A percentile compares a stretch with the other conserved stretches of the same genome.
Evolutionary conservation across 2,113 vertebrate species (phyloP).

Genomic region (Meles meles): DNA sequence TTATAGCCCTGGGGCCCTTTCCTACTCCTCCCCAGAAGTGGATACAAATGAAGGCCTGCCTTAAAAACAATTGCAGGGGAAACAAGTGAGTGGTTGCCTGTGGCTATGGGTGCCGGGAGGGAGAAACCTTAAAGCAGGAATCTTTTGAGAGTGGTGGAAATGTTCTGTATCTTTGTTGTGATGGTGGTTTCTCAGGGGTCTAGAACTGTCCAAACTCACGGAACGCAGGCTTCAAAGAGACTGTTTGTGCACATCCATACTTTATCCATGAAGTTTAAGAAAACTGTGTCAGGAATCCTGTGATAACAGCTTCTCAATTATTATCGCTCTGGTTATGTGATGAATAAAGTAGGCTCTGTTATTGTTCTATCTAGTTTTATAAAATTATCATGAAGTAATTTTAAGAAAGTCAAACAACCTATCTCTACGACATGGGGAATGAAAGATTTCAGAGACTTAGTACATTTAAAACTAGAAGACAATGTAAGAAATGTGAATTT

Average conservation of each 20-base stretch:
- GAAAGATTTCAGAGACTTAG: neutral
- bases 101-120: neutral
- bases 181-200: neutral
- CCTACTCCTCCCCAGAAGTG: neutral
- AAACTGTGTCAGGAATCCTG: neutral
- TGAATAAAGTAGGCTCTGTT: neutral
- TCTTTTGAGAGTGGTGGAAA: neutral
- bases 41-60: neutral
- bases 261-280: neutral
- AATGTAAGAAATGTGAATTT: neutral
- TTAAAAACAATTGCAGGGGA: neutral
- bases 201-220: neutral
- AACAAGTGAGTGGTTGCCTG: neutral
- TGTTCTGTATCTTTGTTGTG: neutral
- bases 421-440: neutral
- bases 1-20: neutral
- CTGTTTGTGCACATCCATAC: neutral
- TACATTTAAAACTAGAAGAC: neutral
- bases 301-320: neutral
- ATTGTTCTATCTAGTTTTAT: neutral
- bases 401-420: neutral
- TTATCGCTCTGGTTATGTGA: neutral
- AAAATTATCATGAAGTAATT: neutral
- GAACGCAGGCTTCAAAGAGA: neutral
- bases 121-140: rapidly evolving